Evolutionary conservation across 1,140 invertebrate species (phyloP).

Genomic region (Orius insidiosus): DNA sequence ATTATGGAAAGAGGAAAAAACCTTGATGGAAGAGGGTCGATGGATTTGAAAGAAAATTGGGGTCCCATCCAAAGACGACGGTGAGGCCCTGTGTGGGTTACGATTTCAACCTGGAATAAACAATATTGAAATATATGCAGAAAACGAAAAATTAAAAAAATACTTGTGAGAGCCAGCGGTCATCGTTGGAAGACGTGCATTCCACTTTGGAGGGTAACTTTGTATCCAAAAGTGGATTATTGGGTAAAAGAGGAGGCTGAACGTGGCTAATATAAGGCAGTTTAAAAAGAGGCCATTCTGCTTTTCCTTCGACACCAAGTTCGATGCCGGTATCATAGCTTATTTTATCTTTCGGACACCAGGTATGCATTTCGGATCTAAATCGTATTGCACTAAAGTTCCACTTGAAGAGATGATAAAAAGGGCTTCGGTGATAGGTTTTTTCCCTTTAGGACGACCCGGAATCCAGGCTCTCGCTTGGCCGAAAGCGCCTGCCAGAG

Average conservation of each 20-base stretch:
- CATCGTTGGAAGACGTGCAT: slow-evolving; percentile 16
- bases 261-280: slow-evolving; percentile 46
- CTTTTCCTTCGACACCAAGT: slow-evolving; percentile 64
- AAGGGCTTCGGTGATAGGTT: slow-evolving; percentile 48
- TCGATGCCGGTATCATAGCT: slow-evolving; percentile 83
- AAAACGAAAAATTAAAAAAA: neutral
- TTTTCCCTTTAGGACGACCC: slow-evolving; percentile 16
- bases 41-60: slow-evolving; percentile 88
- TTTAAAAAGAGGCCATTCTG: slow-evolving; percentile 71
- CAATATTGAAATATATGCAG: neutral
- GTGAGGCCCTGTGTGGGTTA: slow-evolving; percentile 90
- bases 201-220: slow-evolving; percentile 1
- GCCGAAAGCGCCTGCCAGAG: slow-evolving; percentile 56
- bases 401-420: slow-evolving; percentile 82
- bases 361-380: slow-evolving; percentile 55
- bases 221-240: slow-evolving; percentile 2
- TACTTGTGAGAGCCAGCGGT: slow-evolving; percentile 26
- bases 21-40: slow-evolving; percentile 47
- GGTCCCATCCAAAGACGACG: slow-evolving; percentile 94
- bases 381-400: slow-evolving; percentile 71
- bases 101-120: slow-evolving; percentile 81
- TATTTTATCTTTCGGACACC: slow-evolving; percentile 68
- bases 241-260: slow-evolving; percentile 16
- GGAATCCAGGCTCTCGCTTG: slow-evolving; percentile 55
- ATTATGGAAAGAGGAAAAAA: too few relatives aligned